Conservation (phyloP, 2,113 vertebrate genomes). For the Pantherophis guttatus region DNA sequence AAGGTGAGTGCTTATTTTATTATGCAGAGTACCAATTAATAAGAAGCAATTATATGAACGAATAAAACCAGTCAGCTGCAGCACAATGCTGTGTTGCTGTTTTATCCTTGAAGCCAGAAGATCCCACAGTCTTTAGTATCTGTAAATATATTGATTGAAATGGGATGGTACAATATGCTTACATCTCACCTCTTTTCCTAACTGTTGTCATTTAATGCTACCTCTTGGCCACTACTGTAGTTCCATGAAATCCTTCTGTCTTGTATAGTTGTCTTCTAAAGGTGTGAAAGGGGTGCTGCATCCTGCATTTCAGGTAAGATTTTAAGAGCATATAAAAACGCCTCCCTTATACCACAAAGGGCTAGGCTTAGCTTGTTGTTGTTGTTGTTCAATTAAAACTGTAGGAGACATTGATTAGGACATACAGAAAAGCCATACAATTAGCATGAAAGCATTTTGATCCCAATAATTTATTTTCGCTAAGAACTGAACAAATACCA, state of each 20-base stretch:
- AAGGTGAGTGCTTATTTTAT: slow-evolving; percentile 86
- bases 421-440: neutral
- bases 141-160: slow-evolving; percentile 60
- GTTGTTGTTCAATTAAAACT: too few species aligned
- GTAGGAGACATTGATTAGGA: neutral
- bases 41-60: slow-evolving; percentile 61
- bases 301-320: too few species aligned
- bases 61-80: slow-evolving; percentile 58
- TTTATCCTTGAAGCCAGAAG: slow-evolving; percentile 58
- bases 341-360: neutral
- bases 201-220: neutral
- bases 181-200: slow-evolving; percentile 24
- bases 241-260: neutral
- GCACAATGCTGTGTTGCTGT: slow-evolving; percentile 48
- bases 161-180: slow-evolving; percentile 45
- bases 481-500: neutral
- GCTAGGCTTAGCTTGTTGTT: too few species aligned
- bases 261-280: neutral
- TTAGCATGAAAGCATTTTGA: neutral
- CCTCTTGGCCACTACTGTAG: neutral
- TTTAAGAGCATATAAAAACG: neutral
- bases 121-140: slow-evolving; percentile 31
- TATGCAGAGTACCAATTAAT: slow-evolving; percentile 64
- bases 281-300: neutral
- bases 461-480: neutral